Conservation (phyloP, 35 echinoderm and acorn worm genomes). For the Antedon bifida region DNA sequence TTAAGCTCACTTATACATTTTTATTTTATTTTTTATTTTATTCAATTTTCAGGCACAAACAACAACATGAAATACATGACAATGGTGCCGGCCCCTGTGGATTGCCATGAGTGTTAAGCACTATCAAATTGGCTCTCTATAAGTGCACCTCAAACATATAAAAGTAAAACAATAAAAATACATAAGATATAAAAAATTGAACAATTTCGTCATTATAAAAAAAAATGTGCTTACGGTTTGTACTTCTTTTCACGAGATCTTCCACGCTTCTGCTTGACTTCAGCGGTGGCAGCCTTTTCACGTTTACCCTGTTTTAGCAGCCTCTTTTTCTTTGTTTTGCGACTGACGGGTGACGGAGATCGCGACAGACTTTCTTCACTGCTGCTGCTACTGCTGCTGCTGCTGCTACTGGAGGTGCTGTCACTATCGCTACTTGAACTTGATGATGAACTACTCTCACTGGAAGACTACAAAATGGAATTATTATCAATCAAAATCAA, state of each 20-base stretch:
- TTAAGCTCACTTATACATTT: too few relatives aligned
- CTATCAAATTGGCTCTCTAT: too few relatives aligned
- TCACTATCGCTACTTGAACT: not conserved
- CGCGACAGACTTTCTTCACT: not conserved
- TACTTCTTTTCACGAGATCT: not conserved
- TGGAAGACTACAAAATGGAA: not conserved
- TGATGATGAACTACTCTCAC: not conserved
- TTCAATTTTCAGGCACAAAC: too few relatives aligned
- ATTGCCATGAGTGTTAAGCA: too few relatives aligned
- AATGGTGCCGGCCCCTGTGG: too few relatives aligned
- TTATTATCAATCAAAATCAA: too few relatives aligned
- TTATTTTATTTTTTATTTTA: too few relatives aligned
- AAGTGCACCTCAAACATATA: too few relatives aligned
- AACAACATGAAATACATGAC: too few relatives aligned
- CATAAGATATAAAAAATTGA: too few relatives aligned
- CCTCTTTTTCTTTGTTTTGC: not conserved
- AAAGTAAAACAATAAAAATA: too few relatives aligned
- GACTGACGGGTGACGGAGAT: not conserved
- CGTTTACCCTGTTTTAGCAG: not conserved
- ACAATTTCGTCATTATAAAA: too few relatives aligned
- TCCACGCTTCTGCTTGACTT: not conserved
- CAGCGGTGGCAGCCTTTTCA: not conserved
- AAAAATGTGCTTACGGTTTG: not conserved
- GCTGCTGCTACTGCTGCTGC: not conserved
- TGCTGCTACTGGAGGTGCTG: not conserved